Conservation (phyloP, 2,113 vertebrate species). For the Albula goreensis region DNA sequence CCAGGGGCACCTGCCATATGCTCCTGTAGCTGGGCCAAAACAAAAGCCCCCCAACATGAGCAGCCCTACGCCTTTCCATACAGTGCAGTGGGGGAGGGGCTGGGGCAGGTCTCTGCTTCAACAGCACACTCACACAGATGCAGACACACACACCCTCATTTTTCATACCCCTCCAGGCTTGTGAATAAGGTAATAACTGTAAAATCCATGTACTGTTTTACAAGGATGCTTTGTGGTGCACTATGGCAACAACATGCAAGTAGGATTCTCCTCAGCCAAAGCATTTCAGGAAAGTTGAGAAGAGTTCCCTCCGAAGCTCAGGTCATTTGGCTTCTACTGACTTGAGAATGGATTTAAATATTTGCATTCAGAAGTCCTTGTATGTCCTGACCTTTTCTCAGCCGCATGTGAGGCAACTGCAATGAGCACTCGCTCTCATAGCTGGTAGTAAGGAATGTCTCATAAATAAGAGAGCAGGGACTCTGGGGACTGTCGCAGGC, state of each 20-base stretch:
- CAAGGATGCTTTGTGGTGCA: neutral
- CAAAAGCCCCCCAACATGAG: conserved; percentile 67
- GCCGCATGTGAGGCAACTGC: too few relatives aligned
- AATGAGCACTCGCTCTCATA: too few relatives aligned
- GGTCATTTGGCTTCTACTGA: neutral
- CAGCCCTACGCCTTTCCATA: conserved; percentile 50
- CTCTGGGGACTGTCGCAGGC: neutral
- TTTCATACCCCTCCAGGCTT: neutral
- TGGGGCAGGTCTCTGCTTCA: conserved; percentile 30
- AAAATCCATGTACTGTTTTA: neutral
- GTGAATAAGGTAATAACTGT: neutral
- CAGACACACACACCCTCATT: neutral
- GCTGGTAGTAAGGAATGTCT: too few relatives aligned
- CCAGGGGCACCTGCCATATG: conserved; percentile 74
- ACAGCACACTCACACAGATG: neutral
- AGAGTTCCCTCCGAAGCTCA: neutral
- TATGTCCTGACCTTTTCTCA: too few relatives aligned
- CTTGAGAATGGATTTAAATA: neutral
- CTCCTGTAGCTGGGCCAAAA: conserved; percentile 61
- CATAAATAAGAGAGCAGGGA: neutral
- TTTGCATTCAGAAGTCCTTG: too few relatives aligned
- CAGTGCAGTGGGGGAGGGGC: conserved; percentile 51
- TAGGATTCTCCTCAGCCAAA: neutral
- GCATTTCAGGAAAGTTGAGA: neutral
- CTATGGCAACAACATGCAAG: neutral